A percentile compares a stretch with the other conserved stretches of the same genome.
These are phyloP conservation scores for Podilymbus podiceps DNA, from an alignment of 2,113 vertebrate genomes.

Conservation along the genomic window DNA sequence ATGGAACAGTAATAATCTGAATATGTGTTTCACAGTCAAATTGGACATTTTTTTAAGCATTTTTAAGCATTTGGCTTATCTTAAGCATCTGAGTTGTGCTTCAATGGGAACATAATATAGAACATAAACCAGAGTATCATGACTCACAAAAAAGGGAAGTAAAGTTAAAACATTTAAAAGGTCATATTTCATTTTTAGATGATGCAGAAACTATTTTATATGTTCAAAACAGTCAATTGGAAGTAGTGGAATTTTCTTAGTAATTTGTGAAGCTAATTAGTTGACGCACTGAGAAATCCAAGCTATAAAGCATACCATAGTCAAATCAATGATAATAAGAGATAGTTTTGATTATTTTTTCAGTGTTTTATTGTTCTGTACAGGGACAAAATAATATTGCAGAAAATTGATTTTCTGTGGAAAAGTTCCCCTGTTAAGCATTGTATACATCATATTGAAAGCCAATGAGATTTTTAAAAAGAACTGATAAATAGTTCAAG, in stretches of 20 bases:
- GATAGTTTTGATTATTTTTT: conserved; percentile 5
- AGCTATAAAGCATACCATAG: neutral
- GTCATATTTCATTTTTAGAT: conserved; percentile 35
- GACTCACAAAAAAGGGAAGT: conserved; percentile 14
- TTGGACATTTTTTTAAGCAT: neutral
- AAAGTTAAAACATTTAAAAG: conserved; percentile 43
- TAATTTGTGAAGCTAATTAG: conserved; percentile 60
- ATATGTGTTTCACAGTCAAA: neutral
- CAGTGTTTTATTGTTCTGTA: conserved; percentile 17
- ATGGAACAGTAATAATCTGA: neutral
- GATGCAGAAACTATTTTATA: neutral
- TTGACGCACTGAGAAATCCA: conserved; percentile 10
- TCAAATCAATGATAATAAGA: conserved; percentile 47
- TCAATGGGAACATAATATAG: neutral
- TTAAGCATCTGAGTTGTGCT: neutral
- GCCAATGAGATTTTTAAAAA: neutral
- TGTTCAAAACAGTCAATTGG: conserved; percentile 6
- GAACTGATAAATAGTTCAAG: conserved; percentile 7
- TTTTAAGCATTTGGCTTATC: neutral
- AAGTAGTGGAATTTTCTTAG: conserved; percentile 37
- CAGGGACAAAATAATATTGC: neutral
- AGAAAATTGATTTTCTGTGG: conserved; percentile 36
- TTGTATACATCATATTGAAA: neutral
- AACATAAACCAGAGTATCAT: conserved; percentile 16
- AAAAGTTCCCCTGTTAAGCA: conserved; percentile 4